Evolutionary conservation across 2,888 invertebrate species (phyloP), one percentile per base, ranked within the genome.

Genomic region (Diaprepes abbreviatus): DNA sequence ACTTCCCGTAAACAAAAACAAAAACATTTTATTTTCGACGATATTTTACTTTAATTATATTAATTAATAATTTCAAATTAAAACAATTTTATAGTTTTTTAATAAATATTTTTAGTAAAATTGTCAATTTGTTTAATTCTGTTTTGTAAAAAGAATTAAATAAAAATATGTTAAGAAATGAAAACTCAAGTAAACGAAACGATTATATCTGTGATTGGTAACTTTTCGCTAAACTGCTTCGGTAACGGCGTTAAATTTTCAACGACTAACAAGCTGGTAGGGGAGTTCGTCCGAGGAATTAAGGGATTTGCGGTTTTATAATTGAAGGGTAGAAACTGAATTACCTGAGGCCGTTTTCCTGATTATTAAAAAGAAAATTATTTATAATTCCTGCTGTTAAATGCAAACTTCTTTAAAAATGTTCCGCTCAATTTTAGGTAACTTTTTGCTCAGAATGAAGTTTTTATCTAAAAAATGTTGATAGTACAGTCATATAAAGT

Each of bases 251-350:
- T 50, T 50, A 28, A 50, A 50, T 28, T 50, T 50, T 50, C 28
- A 50, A 28, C 28, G 48, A 28, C 28, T 28, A 50, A 50, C 28
- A 28, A 50, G 28, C 48, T 28, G 28, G 7, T 2, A 50, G 48
- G 40, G 48, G 48, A 28, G 48, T 50, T 50, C 16, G 48, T 28
- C 48, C 48, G 28, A 50, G 28, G 48, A 7, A 50, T 50, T 50
- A 50, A 50, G 28, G 48, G 48, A 50, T 50, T 50, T 50, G 48
- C 14, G 48, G 48, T 50, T 50, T 50, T 50, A 50, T 50, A 50
- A 50, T 50, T 50, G 48, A 16, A 50, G 48, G 28, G 28, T 28
- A 7, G 28, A 31, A 50, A 50, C 28, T 19, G 7, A 50, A 50
- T 50, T 28, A 50, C 48, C 28, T 28, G 28, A 50, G 16, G 28